Percentiles rank a stretch among this genome's conserved stretches.
phyloP scores from a whole-genome alignment of 2,888 invertebrate species.

The Ligdia adustata region DNA sequence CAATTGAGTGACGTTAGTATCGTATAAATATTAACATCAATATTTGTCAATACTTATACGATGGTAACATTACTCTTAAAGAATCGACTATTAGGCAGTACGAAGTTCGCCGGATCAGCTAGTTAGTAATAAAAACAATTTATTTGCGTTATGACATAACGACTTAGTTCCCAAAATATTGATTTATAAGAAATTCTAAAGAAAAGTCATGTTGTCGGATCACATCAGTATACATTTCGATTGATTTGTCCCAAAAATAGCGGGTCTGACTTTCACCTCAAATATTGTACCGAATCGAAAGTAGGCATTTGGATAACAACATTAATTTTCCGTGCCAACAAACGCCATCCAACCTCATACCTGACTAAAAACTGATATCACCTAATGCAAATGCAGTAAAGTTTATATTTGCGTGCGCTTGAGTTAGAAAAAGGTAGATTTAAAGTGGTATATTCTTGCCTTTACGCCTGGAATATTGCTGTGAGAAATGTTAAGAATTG shows the following conservation, averaged over 20 bases:
- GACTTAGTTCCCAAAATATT: too few species aligned
- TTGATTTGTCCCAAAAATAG: slow-evolving; percentile 37
- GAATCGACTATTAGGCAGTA: too few species aligned
- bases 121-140: too few species aligned
- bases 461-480: slow-evolving; percentile 50
- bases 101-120: too few species aligned
- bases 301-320: slow-evolving; percentile 52
- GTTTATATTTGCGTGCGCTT: slow-evolving; percentile 28
- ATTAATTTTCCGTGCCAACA: slow-evolving; percentile 56
- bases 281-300: slow-evolving; percentile 51
- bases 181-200: too few species aligned
- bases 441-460: slow-evolving; percentile 35
- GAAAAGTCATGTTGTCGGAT: too few species aligned
- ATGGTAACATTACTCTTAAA: too few species aligned
- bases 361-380: slow-evolving; percentile 2
- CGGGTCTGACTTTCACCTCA: slow-evolving; percentile 35
- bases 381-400: slow-evolving; percentile 29
- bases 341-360: slow-evolving; percentile 27
- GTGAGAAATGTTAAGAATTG: slow-evolving; percentile 55
- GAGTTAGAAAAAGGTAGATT: slow-evolving; percentile 22
- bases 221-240: slow-evolving; percentile 21
- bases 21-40: too few species aligned
- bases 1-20: too few species aligned
- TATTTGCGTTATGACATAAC: too few species aligned
- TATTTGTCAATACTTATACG: too few species aligned